A percentile compares a stretch with the other conserved stretches of the same genome.
These are phyloP conservation scores for Danio rerio DNA, from an alignment of 2,113 vertebrate genomes.

Conservation along the genomic window DNA sequence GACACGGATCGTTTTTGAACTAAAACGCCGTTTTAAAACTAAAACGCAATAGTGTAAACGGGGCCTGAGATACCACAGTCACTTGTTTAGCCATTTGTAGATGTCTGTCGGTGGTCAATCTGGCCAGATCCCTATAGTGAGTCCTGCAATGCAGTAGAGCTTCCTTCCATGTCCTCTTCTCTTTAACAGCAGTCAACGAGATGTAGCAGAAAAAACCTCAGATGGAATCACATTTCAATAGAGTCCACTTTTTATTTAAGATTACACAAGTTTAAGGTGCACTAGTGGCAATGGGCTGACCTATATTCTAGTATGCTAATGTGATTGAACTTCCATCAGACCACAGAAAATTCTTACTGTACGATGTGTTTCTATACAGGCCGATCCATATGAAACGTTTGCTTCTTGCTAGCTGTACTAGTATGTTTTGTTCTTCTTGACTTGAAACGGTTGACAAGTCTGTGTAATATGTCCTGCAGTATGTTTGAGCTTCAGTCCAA, in stretches of 20 bases:
- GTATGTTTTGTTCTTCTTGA: neutral
- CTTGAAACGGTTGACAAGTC: conserved; percentile 22
- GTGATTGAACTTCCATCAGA: conserved; percentile 3
- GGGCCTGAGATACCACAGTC: no score
- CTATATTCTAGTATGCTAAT: no score
- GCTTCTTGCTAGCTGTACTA: neutral
- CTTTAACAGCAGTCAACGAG: conserved; percentile 23
- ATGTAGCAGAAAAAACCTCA: conserved; percentile 39
- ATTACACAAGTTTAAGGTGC: no score
- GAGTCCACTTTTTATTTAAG: no score
- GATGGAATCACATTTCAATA: no score
- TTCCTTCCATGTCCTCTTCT: conserved; percentile 50
- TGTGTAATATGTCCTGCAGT: conserved; percentile 30
- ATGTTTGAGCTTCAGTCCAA: conserved; percentile 26
- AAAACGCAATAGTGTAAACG: no score
- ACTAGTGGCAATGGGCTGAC: no score
- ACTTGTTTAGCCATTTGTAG: neutral
- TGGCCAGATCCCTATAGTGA: conserved; percentile 38
- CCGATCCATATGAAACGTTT: conserved; percentile 29
- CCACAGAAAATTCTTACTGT: conserved; percentile 5
- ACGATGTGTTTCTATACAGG: neutral
- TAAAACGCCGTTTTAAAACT: no score
- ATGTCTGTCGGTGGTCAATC: neutral
- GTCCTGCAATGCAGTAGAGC: conserved; percentile 34
- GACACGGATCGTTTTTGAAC: no score